phyloP scores from a whole-genome alignment of 2,113 vertebrate genomes.

The Silurus meridionalis region DNA sequence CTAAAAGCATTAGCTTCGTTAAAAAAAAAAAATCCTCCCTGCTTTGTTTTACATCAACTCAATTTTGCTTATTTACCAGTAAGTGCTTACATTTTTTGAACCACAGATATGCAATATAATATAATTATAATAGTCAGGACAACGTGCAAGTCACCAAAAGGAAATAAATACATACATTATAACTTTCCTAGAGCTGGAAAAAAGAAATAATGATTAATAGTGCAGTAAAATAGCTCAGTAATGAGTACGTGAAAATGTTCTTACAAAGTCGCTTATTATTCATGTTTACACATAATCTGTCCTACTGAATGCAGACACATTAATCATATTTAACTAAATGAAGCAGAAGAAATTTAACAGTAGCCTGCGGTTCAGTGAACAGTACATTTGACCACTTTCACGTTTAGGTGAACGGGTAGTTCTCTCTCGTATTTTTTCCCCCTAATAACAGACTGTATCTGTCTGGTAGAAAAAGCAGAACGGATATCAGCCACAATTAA shows the following conservation, averaged over 20 bases:
- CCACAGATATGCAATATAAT: background rate
- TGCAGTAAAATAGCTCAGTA: background rate
- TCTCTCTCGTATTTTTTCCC: background rate
- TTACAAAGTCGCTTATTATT: constrained; percentile 13
- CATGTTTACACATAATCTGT: constrained; percentile 8
- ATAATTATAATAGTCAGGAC: background rate
- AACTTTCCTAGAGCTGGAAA: background rate
- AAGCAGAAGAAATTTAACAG: background rate
- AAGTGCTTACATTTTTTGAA: too few species aligned
- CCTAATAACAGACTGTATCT: background rate
- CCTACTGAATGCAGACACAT: background rate
- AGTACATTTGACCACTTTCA: background rate
- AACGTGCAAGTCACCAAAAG: background rate
- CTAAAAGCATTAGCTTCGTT: background rate
- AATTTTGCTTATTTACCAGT: background rate
- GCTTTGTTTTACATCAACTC: background rate
- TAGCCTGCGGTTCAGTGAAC: background rate
- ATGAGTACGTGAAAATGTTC: constrained; percentile 10
- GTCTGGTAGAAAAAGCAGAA: background rate
- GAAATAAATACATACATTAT: background rate
- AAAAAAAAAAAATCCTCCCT: background rate
- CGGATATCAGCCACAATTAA: background rate
- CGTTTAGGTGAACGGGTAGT: background rate
- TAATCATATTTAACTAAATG: constrained; percentile 20
- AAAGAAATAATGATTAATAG: constrained; percentile 20